A percentile compares a stretch with the other conserved stretches of the same genome.
Conservation (phyloP, 2,888 invertebrate genomes). For the Sarcophaga carnaria region DNA sequence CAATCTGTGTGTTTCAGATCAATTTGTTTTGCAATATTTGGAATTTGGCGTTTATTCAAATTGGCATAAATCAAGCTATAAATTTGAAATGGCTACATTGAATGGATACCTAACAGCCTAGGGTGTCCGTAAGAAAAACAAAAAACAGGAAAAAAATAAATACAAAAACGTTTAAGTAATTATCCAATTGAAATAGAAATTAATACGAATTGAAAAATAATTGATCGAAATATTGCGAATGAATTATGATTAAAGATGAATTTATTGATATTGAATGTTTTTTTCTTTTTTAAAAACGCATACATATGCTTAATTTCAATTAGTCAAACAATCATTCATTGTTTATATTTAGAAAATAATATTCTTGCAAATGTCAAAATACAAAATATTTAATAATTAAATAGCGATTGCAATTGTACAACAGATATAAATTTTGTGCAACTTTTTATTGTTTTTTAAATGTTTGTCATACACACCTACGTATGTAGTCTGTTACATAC, state of each 20-base stretch:
- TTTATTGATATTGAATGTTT: neutral
- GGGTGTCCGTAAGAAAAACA: constrained; percentile 42
- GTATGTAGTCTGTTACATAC: no score
- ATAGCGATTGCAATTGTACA: no score
- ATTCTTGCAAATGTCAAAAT: neutral
- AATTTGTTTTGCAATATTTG: constrained; percentile 47
- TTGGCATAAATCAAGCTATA: constrained; percentile 53
- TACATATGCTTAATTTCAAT: neutral
- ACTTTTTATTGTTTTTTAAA: no score
- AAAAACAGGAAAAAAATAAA: no score
- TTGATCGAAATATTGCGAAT: neutral
- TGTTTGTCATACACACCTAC: no score
- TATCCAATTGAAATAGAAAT: constrained; percentile 21
- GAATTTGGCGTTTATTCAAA: constrained; percentile 66
- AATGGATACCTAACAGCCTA: constrained; percentile 15
- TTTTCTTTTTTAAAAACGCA: neutral
- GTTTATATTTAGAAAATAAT: neutral
- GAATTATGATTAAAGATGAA: neutral
- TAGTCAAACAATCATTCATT: neutral
- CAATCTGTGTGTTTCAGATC: constrained; percentile 12
- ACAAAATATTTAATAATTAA: no score
- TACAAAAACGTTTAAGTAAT: constrained; percentile 13
- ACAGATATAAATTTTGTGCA: no score
- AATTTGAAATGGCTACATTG: constrained; percentile 52
- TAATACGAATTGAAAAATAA: constrained; percentile 15